Conservation (phyloP, 2,888 invertebrate species). For the Capitulum mitella region DNA sequence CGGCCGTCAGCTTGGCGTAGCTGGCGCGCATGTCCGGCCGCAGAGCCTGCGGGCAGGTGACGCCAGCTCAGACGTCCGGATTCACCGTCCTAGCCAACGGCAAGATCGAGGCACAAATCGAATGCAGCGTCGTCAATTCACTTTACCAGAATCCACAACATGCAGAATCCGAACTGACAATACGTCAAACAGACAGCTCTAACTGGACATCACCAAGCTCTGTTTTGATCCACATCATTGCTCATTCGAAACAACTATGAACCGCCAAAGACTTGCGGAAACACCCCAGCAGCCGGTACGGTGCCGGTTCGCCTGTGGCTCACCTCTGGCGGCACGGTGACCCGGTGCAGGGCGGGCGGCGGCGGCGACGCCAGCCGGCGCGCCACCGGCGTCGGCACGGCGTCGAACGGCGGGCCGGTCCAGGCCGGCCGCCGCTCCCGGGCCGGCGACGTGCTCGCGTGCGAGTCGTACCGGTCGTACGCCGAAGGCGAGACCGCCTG, state of each 20-base stretch:
- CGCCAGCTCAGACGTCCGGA: no score
- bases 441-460: neutral
- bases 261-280: no score
- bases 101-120: no score
- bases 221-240: no score
- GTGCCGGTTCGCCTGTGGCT: no score
- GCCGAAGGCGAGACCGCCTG: neutral
- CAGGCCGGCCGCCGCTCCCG: neutral
- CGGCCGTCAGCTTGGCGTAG: constrained; percentile 38
- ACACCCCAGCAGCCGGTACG: neutral
- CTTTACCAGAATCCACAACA: no score
- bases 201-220: no score
- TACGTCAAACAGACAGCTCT: no score
- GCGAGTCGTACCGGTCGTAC: neutral
- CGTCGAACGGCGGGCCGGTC: neutral
- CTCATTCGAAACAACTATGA: no score
- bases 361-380: neutral
- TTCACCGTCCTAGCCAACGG: no score
- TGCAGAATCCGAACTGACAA: no score
- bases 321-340: neutral
- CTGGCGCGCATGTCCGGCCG: neutral
- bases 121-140: no score
- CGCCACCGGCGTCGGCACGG: constrained; percentile 16
- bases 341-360: neutral
- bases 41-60: neutral